phyloP scores from a whole-genome alignment of 2,888 invertebrate species.

The Xylophagus ater region DNA sequence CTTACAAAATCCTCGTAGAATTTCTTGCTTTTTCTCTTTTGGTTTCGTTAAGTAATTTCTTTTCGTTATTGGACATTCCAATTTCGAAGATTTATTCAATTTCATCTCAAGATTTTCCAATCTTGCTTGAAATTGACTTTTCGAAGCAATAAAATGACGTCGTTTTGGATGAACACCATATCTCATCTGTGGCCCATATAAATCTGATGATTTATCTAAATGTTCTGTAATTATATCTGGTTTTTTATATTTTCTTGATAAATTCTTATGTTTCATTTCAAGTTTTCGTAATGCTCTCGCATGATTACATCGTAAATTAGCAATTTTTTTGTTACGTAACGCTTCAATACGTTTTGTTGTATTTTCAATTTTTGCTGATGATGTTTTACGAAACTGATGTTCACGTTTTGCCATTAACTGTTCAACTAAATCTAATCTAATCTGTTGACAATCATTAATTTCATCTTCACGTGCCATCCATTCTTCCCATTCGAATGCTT shows the following conservation, averaged over 20 bases:
- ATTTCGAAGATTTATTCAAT: constrained; percentile 19
- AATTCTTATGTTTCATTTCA: constrained; percentile 34
- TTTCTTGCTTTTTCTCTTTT: constrained; percentile 28
- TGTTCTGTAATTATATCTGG: constrained; percentile 42
- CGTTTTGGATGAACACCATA: constrained; percentile 55
- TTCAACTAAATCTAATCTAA: constrained; percentile 46
- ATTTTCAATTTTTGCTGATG: constrained; percentile 41
- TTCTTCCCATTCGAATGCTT: constrained; percentile 69
- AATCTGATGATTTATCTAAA: constrained; percentile 47
- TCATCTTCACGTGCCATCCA: constrained; percentile 76
- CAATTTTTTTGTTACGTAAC: constrained; percentile 45
- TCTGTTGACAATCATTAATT: constrained; percentile 58
- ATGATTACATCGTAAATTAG: constrained; percentile 39
- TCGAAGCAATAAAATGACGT: constrained; percentile 38
- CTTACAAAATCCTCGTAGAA: constrained; percentile 31
- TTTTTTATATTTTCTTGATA: constrained; percentile 35
- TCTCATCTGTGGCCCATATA: constrained; percentile 52
- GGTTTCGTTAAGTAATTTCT: constrained; percentile 30
- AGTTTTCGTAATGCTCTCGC: constrained; percentile 43
- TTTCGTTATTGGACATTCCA: constrained; percentile 28
- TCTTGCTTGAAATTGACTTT: constrained; percentile 27
- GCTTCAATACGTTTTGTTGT: constrained; percentile 42
- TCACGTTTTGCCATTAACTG: constrained; percentile 49
- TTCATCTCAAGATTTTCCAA: constrained; percentile 30
- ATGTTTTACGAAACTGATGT: constrained; percentile 42